Evolutionary conservation across 2,888 invertebrate genomes (phyloP), one percentile per base, ranked within the genome.

Genomic region (Syrphus vitripennis): DNA sequence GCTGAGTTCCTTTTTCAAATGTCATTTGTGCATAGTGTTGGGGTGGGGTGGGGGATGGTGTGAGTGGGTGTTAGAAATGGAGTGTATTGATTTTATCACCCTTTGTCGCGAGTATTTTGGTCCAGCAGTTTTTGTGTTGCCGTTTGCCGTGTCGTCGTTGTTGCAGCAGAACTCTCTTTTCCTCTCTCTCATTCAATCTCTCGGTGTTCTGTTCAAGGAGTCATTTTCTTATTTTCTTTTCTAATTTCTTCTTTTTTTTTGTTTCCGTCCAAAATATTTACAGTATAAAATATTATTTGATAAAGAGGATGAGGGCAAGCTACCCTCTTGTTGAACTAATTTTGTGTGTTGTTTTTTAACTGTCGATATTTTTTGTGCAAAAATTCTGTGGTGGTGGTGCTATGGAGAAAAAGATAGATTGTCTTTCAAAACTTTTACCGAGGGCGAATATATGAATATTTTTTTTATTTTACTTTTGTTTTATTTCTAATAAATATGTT

Each of bases 21-120:
- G 86, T 78, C 86, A 86, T 86, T 81, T 74, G 70, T 63, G 42
- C 24, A n/a, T n/a, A 26, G 42, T 31, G 65, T 65, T n/a, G n/a
- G 82, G 74, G 63, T 21, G 45, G 16, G 29, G 55, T 9, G 16
- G 55, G 29, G 37, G 34, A 21, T 37, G 34, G 21, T 9, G 21
- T 0, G 59, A 74, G 72, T 82, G 82, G 74, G 72, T 82, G 86
- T 34, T 78, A 57, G 77, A 86, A 86, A 77, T 86, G 86, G 78
- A 82, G 86, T 86, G 86, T 86, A 86, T 86, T 86, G 86, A 86
- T 86, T 86, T 86, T 86, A 86, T 86, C 86, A 82, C 82, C 82
- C 86, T 86, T 86, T 86, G 86, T 86, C 86, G 86, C 69, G 86
- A 86, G 77, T 74, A 74, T 86, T 86, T 86, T 86, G 77, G 82